phyloP scores from a whole-genome alignment of 2,888 invertebrate genomes.

The Anorthoa munda region DNA sequence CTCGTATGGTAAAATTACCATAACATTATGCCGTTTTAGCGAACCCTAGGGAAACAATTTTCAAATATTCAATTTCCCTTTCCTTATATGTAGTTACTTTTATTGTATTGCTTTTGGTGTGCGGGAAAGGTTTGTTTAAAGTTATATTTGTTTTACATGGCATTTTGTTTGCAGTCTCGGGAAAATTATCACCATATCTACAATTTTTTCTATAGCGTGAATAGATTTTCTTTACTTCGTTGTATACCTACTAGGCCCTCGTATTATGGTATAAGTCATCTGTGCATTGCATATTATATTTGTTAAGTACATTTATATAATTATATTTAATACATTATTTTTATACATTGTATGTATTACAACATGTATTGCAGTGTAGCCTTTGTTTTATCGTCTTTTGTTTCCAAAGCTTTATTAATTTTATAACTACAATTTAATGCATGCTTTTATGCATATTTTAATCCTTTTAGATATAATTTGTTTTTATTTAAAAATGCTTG shows the following conservation, averaged over 20 bases:
- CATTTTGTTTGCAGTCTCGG: background rate
- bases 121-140: background rate
- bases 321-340: no score
- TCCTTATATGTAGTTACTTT: constrained; percentile 9
- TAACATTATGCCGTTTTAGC: constrained; percentile 33
- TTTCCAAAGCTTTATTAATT: background rate
- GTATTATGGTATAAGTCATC: background rate
- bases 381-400: background rate
- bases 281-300: background rate
- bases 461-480: no score
- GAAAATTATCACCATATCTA: background rate
- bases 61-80: constrained; percentile 38
- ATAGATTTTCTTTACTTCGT: no score
- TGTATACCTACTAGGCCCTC: background rate
- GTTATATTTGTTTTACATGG: background rate
- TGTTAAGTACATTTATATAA: no score
- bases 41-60: constrained; percentile 24
- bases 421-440: background rate
- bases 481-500: background rate
- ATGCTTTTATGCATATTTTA: no score
- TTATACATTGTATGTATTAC: no score
- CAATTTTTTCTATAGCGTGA: no score
- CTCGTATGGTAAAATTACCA: constrained; percentile 45
- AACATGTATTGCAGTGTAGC: background rate
- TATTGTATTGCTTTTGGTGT: constrained; percentile 1